Evolutionary conservation across 2,888 invertebrate genomes (phyloP).

Genomic region (Macaria notata): DNA sequence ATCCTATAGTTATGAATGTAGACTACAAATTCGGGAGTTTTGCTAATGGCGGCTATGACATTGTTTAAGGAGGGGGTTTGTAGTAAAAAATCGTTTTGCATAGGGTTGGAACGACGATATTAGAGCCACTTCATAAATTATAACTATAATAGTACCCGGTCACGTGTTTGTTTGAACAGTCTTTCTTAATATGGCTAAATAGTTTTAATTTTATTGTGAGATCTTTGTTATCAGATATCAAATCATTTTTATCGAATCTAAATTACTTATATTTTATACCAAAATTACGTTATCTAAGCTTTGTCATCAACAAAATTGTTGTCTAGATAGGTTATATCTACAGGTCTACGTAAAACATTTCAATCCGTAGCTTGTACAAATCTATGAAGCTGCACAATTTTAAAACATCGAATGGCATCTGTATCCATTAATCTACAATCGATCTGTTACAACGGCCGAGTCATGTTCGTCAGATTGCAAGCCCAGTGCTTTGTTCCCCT

Average conservation of each 20-base stretch:
- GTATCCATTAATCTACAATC: neutral
- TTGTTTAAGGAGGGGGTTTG: slow-evolving; percentile 34
- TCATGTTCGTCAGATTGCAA: slow-evolving; percentile 50
- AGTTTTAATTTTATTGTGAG: too few relatives aligned
- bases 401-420: too few relatives aligned
- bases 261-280: too few relatives aligned
- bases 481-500: slow-evolving; percentile 58
- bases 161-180: slow-evolving; percentile 41
- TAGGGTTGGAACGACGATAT: slow-evolving; percentile 66
- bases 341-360: too few relatives aligned
- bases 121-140: slow-evolving; percentile 69
- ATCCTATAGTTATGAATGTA: neutral
- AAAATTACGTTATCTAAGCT: too few relatives aligned
- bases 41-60: slow-evolving; percentile 25
- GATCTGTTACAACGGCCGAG: slow-evolving; percentile 24
- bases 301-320: too few relatives aligned
- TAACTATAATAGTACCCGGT: slow-evolving; percentile 52
- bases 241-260: too few relatives aligned
- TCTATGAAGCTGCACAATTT: too few relatives aligned
- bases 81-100: slow-evolving; percentile 69
- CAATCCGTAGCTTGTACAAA: too few relatives aligned
- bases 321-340: too few relatives aligned
- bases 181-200: too few relatives aligned
- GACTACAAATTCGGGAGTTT: slow-evolving; percentile 16
- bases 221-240: too few relatives aligned